phyloP scores from a whole-genome alignment of 1,140 invertebrate genomes.

The Laupala kohalensis region DNA sequence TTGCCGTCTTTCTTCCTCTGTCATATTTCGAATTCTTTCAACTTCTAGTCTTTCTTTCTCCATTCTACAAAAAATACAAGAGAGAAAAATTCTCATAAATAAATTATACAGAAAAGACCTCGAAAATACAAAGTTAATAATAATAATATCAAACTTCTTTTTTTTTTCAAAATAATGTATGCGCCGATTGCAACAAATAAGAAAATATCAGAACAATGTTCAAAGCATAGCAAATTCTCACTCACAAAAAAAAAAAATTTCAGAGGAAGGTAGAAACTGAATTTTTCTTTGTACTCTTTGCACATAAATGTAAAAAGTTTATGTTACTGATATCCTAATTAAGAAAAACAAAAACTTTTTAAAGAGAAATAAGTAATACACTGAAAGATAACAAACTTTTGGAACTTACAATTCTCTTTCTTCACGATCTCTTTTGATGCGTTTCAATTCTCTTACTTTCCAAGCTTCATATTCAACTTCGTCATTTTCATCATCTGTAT shows the following conservation, averaged over 20 bases:
- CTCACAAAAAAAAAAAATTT: no score
- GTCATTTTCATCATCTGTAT: constrained; percentile 96
- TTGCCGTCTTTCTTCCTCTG: constrained; percentile 86
- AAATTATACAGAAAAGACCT: background rate
- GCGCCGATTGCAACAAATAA: no score
- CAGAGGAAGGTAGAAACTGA: no score
- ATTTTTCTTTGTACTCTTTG: no score
- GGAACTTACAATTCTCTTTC: constrained; percentile 79
- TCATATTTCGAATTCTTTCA: constrained; percentile 84
- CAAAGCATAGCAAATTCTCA: no score
- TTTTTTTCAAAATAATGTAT: no score
- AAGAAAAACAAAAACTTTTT: no score
- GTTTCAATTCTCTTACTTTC: constrained; percentile 91
- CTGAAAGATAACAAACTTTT: no score
- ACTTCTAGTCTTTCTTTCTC: constrained; percentile 83
- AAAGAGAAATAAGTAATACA: no score
- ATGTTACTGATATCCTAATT: no score
- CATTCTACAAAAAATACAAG: constrained; percentile 30
- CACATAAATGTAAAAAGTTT: no score
- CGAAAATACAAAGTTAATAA: background rate
- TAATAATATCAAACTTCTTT: background rate
- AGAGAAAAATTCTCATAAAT: background rate
- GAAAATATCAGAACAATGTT: no score
- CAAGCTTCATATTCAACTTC: constrained; percentile 96
- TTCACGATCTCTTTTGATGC: constrained; percentile 91